These are phyloP conservation scores for Xiphydria camelus DNA, from an alignment of 2,888 invertebrate genomes.

Conservation along the genomic window DNA sequence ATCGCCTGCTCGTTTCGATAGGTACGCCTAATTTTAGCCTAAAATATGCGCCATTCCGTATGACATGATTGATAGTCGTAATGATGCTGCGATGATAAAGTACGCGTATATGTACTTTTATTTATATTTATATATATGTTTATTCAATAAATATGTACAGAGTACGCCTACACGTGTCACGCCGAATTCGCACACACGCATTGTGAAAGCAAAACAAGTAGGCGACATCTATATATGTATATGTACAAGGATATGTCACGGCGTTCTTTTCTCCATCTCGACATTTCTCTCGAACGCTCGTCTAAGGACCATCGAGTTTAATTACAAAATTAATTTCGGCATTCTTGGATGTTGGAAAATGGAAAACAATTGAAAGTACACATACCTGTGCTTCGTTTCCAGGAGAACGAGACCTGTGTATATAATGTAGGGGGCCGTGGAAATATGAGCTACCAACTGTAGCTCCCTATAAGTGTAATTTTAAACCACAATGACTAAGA, in stretches of 20 bases:
- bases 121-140: conserved; percentile 9
- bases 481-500: no score
- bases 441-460: no score
- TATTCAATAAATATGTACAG: conserved; percentile 29
- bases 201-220: background rate
- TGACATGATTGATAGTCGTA: conserved; percentile 27
- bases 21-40: conserved; percentile 32
- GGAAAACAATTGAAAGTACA: no score
- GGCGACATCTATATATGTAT: background rate
- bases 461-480: no score
- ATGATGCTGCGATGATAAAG: conserved; percentile 28
- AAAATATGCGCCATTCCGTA: conserved; percentile 20
- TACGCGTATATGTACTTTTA: conserved; percentile 21
- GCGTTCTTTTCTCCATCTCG: background rate
- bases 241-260: conserved; percentile 1
- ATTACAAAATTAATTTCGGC: no score
- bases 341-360: background rate
- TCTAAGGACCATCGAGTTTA: no score
- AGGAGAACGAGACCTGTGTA: no score
- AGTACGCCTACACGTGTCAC: conserved; percentile 20
- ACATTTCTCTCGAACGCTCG: background rate
- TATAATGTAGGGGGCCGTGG: no score
- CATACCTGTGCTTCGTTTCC: no score
- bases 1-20: conserved; percentile 52
- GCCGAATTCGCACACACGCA: background rate